Evolutionary conservation across 2,113 vertebrate genomes (phyloP).

Genomic region (Clinocottus analis): DNA sequence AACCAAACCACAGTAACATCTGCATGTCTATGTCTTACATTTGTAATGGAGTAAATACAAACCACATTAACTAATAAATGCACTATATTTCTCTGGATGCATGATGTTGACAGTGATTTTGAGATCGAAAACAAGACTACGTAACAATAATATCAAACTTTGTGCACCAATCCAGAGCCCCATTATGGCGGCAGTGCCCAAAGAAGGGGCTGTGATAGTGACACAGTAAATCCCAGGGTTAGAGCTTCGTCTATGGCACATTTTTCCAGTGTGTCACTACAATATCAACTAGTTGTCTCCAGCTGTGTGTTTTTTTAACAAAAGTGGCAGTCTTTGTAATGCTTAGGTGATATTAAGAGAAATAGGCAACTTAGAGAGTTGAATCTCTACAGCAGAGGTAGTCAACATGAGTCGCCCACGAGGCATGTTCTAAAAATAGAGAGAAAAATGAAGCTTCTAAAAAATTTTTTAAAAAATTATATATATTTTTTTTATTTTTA

Average conservation of each 20-base stretch:
- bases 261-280: background rate
- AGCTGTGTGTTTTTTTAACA: background rate
- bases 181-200: background rate
- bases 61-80: slow-evolving; percentile 27
- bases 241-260: background rate
- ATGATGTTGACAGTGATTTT: slow-evolving; percentile 16
- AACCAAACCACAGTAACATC: background rate
- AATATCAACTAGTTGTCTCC: background rate
- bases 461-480: no score
- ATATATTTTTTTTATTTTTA: no score
- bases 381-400: no score
- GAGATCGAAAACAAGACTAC: background rate
- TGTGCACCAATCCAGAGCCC: background rate
- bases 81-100: slow-evolving; percentile 11
- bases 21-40: slow-evolving; percentile 12
- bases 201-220: background rate
- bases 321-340: background rate
- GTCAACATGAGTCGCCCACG: no score
- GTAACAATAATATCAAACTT: background rate
- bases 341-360: background rate
- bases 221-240: background rate
- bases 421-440: no score
- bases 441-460: no score
- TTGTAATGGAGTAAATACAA: slow-evolving; percentile 28
- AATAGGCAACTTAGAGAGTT: no score